Percentiles rank a stretch among this genome's conserved stretches.
Evolutionary conservation across 2,888 invertebrate genomes (phyloP).

Genomic region (Actias luna): DNA sequence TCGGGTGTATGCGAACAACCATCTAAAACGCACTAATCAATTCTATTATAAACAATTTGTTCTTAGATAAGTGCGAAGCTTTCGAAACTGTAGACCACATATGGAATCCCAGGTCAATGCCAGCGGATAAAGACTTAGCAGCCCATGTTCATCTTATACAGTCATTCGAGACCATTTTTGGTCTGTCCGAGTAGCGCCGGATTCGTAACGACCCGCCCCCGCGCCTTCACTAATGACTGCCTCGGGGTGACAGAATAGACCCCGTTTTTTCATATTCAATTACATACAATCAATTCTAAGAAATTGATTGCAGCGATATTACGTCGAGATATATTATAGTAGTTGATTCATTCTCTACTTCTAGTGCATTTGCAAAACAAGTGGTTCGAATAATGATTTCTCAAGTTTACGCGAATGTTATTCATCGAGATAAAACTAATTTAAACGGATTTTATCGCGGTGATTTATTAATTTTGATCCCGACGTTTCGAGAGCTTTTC

Average conservation of each 20-base stretch:
- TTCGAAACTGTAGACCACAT: constrained; percentile 19
- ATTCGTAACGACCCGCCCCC: constrained; percentile 56
- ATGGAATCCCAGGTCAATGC: constrained; percentile 56
- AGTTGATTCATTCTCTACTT: too few relatives aligned
- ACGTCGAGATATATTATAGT: neutral
- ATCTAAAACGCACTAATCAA: neutral
- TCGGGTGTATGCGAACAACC: neutral
- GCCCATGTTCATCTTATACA: constrained; percentile 47
- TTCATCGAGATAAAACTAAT: too few relatives aligned
- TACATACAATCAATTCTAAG: neutral
- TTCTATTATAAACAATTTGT: constrained; percentile 6
- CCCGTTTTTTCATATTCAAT: neutral
- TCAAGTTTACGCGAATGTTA: too few relatives aligned
- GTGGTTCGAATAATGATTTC: too few relatives aligned
- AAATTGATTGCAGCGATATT: neutral
- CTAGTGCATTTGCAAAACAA: too few relatives aligned
- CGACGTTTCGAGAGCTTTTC: too few relatives aligned
- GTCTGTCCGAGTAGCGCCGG: constrained; percentile 48
- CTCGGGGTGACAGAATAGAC: constrained; percentile 6
- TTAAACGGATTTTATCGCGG: too few relatives aligned
- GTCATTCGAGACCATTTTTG: constrained; percentile 67
- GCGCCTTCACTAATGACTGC: constrained; percentile 26
- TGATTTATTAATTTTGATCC: too few relatives aligned
- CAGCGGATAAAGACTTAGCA: constrained; percentile 45
- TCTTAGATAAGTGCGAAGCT: neutral